Conservation (phyloP, 1,140 invertebrate genomes). For the Mamestra configurata region DNA sequence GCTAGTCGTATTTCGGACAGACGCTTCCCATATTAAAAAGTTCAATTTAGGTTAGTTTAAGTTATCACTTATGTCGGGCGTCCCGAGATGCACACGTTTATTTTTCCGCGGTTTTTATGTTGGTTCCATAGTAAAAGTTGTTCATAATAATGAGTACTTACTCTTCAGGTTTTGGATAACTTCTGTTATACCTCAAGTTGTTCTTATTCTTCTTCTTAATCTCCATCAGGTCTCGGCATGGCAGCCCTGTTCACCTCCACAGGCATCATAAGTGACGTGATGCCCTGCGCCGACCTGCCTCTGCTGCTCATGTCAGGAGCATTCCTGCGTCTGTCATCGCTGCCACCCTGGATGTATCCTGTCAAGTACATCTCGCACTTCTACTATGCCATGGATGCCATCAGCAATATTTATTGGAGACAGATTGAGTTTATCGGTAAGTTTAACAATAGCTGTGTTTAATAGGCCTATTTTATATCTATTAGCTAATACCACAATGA, state of each 20-base stretch:
- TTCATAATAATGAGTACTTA: too few relatives aligned
- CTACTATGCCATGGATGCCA: slow-evolving; percentile 89
- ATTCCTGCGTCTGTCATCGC: slow-evolving; percentile 72
- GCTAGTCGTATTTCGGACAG: too few relatives aligned
- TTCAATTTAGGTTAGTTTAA: too few relatives aligned
- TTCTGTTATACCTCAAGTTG: too few relatives aligned
- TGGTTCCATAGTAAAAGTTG: too few relatives aligned
- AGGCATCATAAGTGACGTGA: slow-evolving; percentile 75
- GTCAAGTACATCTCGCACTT: slow-evolving; percentile 89
- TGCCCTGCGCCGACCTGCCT: slow-evolving; percentile 77
- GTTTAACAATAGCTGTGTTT: slow-evolving; percentile 11
- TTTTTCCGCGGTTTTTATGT: too few relatives aligned
- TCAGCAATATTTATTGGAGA: slow-evolving; percentile 89
- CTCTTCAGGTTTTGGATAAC: too few relatives aligned
- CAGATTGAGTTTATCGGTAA: slow-evolving; percentile 88
- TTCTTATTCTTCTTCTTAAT: not conserved
- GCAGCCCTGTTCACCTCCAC: slow-evolving; percentile 74
- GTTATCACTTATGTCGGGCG: too few relatives aligned
- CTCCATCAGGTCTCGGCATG: slow-evolving; percentile 76
- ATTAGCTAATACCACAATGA: too few relatives aligned
- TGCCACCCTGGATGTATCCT: slow-evolving; percentile 86
- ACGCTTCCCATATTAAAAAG: too few relatives aligned
- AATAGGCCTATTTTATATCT: too few relatives aligned
- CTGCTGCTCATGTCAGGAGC: slow-evolving; percentile 82
- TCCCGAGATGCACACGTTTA: too few relatives aligned